Evolutionary conservation across 2,888 invertebrate species (phyloP), one percentile per base, ranked within the genome.

Genomic region (Sphaeridia pumilis): DNA sequence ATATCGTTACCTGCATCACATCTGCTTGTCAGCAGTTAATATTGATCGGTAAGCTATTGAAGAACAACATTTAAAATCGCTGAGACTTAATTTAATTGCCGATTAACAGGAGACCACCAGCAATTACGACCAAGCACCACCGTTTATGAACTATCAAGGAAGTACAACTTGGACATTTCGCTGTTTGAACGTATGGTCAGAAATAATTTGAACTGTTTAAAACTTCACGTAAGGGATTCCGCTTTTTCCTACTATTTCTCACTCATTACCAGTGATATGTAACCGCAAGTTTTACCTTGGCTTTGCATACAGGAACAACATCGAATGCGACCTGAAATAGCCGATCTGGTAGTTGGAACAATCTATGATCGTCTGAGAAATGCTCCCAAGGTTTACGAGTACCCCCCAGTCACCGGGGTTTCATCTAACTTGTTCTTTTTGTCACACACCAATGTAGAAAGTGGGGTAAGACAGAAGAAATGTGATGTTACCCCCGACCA

Each of bases 141-240:
- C 0, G 81, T 81, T 54, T 83, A 79, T 68, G 73, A 75, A 43
- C 71, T 87, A 49, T 81, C 80, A 1, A 77, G 72, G 64, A 69
- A 78, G 31, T 83, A 76, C 67, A 77, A 82, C 35, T 69, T 87
- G 53, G 83, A 86, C 55, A 73, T 87, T 45, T 88, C 87, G 0
- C 73, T 89, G 4, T 88, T 89, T 71, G 88, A 89, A 66, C 75
- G 87, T 5, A 78, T 88, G 77, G 75, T 87, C 2, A 74, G 75
- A 1, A 82, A 83, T 63, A 75, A 78, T 0, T 66, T 82, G 2
- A 76, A 79, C 52, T 78, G 76, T 7, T 71, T 76, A 1, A 71
- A 74, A 4, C 27, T 61, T 14, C 51, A 55, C 31, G 57, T 57
- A 51, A 55, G 20, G 17, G 3, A 36, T 20, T 5, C 17, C 31